A percentile compares a stretch with the other conserved stretches of the same genome.
Conservation (phyloP, 2,797 vertebrate genomes). For the Arctocebus calabarensis region DNA sequence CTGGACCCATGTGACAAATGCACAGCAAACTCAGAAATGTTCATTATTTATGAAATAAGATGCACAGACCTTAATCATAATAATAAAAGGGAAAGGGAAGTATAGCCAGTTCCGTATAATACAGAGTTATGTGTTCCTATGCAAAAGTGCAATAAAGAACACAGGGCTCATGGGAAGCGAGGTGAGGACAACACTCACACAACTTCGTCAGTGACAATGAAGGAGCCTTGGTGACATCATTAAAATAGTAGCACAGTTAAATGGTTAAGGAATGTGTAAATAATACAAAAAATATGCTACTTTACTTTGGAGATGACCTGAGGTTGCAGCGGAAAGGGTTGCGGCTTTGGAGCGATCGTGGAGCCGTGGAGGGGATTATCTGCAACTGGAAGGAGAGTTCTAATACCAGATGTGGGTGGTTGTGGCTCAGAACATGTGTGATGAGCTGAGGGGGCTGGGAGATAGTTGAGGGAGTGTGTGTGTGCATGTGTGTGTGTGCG, state of each 20-base stretch:
- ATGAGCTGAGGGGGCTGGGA: background rate
- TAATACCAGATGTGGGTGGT: background rate
- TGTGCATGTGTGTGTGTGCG: fast-evolving
- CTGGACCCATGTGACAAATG: background rate
- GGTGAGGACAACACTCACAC: background rate
- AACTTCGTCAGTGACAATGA: background rate
- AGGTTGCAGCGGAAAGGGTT: background rate
- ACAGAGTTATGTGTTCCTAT: background rate
- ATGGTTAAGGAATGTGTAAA: background rate
- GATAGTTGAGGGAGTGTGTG: background rate
- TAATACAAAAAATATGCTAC: background rate
- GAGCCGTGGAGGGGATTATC: fast-evolving
- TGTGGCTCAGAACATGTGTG: background rate
- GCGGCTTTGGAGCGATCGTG: background rate
- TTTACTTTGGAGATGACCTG: background rate
- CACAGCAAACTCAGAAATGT: background rate
- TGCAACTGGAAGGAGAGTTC: background rate
- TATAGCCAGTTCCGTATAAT: background rate
- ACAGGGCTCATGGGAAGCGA: background rate
- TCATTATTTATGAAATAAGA: constrained; percentile 5
- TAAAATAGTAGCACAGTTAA: background rate
- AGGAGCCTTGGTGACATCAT: background rate
- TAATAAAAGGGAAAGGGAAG: constrained; percentile 29
- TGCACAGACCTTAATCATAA: constrained; percentile 10
- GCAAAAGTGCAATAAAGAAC: background rate